These are phyloP conservation scores for Basileuterus tristriatus DNA, from an alignment of 2,797 vertebrate genomes.

Conservation along the genomic window DNA sequence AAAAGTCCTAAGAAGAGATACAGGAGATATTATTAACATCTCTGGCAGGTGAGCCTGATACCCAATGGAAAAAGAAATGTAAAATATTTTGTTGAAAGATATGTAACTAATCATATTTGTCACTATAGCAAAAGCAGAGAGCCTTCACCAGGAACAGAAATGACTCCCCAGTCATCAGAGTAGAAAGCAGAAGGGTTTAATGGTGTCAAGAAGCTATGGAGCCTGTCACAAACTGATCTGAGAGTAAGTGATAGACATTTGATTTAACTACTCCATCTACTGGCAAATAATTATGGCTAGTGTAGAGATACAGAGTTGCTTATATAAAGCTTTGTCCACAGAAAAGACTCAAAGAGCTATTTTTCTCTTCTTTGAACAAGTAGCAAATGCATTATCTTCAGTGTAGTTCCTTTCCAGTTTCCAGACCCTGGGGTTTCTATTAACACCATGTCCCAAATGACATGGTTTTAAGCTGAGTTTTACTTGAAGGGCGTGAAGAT, in stretches of 20 bases:
- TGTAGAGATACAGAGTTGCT: background rate
- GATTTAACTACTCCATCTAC: conserved; percentile 73
- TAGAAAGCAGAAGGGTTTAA: conserved; percentile 5
- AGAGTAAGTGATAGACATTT: conserved; percentile 47
- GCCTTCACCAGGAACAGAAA: background rate
- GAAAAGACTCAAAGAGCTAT: background rate
- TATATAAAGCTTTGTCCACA: background rate
- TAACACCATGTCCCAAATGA: background rate
- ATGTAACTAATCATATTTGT: background rate
- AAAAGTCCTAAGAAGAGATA: background rate
- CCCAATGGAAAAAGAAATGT: background rate
- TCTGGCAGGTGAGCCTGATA: background rate
- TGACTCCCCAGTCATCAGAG: background rate
- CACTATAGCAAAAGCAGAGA: background rate
- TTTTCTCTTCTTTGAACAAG: background rate
- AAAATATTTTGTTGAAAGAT: background rate
- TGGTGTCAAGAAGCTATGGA: background rate
- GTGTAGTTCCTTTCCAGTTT: background rate
- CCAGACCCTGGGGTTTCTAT: background rate
- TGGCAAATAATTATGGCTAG: conserved; percentile 49
- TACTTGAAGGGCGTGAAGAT: background rate
- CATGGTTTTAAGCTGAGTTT: background rate
- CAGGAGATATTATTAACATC: background rate
- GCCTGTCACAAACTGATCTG: background rate
- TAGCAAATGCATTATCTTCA: background rate